A percentile compares a stretch with the other conserved stretches of the same genome.
Conservation (phyloP, 2,797 vertebrate genomes). For the Peromyscus aztecus region DNA sequence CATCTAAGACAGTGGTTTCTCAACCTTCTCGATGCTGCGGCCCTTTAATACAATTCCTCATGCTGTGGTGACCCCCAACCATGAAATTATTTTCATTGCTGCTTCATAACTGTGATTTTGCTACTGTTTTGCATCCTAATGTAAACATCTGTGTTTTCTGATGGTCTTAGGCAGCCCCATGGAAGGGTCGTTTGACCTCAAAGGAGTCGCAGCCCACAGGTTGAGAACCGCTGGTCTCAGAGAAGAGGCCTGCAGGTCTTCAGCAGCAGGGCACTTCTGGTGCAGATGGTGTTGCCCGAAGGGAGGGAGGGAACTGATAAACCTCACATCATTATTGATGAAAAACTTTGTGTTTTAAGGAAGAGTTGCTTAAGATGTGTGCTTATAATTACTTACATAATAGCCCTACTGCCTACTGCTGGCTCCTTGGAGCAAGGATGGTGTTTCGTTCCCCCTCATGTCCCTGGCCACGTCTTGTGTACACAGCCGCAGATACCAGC, state of each 20-base stretch:
- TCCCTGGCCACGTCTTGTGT: not conserved
- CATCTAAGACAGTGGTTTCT: not conserved
- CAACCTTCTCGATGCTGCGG: not conserved
- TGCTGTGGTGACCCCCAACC: not conserved
- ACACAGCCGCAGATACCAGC: not conserved
- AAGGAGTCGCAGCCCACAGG: not conserved
- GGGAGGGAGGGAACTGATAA: not conserved
- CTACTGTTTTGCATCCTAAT: not conserved
- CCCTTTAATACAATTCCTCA: not conserved
- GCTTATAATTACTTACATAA: not conserved
- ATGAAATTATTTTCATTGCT: no score
- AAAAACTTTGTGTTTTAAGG: not conserved
- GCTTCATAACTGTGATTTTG: not conserved
- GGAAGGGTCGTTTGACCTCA: fast-evolving
- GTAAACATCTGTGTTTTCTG: not conserved
- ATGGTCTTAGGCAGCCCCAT: no score
- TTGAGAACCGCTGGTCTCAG: not conserved
- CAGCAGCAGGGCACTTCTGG: not conserved
- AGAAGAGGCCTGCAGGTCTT: not conserved
- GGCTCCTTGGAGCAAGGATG: not conserved
- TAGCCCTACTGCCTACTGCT: not conserved
- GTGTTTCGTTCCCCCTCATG: not conserved
- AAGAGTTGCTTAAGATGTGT: not conserved
- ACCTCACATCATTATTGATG: not conserved
- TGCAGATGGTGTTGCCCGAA: not conserved